phyloP scores from a whole-genome alignment of 2,113 vertebrate genomes.

The Erinaceus europaeus region DNA sequence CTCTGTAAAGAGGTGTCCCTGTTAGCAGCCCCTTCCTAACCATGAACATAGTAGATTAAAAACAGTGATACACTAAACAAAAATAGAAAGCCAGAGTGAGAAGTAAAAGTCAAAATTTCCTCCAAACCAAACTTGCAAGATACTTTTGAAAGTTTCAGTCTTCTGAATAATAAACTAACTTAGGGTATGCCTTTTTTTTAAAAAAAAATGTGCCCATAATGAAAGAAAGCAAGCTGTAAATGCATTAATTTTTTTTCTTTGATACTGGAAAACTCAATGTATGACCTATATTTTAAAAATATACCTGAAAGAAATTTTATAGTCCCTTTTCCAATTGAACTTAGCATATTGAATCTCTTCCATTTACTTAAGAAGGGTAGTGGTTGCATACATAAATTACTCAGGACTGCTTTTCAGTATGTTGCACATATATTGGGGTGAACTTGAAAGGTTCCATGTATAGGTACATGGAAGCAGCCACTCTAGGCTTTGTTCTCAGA shows the following conservation, averaged over 20 bases:
- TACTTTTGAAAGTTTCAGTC: slow-evolving; percentile 21
- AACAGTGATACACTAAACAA: background rate
- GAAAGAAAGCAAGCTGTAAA: slow-evolving; percentile 47
- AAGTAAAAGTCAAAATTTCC: background rate
- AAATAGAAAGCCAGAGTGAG: background rate
- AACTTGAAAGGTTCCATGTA: background rate
- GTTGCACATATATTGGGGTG: background rate
- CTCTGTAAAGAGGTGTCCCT: background rate
- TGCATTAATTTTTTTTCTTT: slow-evolving; percentile 62
- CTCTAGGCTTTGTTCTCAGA: background rate
- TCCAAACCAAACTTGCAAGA: slow-evolving; percentile 1
- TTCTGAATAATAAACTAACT: slow-evolving; percentile 58
- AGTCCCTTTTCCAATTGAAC: slow-evolving; percentile 18
- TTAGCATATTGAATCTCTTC: background rate
- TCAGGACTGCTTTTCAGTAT: background rate
- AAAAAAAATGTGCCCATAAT: slow-evolving; percentile 40
- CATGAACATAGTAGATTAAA: background rate
- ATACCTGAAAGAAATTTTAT: slow-evolving; percentile 55
- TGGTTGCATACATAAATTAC: slow-evolving; percentile 3
- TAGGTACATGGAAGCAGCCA: background rate
- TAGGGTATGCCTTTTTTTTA: slow-evolving; percentile 7
- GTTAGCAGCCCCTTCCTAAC: background rate
- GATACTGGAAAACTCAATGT: slow-evolving; percentile 52
- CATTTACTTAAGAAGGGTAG: slow-evolving; percentile 20
- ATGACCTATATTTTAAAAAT: slow-evolving; percentile 63